phyloP scores from a whole-genome alignment of 2,797 vertebrate species.

The Parauchenoglanis ngamensis region DNA sequence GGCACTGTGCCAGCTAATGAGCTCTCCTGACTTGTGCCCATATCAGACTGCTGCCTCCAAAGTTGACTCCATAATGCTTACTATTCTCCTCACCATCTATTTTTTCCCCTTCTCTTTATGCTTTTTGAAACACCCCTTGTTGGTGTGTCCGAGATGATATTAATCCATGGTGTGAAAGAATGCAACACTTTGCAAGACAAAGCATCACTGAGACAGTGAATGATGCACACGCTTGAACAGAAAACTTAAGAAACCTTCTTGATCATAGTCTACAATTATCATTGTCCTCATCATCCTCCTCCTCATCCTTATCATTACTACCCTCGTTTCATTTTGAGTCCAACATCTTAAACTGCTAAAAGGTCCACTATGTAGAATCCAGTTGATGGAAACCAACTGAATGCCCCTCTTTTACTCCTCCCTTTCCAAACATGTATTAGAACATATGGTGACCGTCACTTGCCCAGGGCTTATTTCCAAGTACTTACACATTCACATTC shows the following conservation, averaged over 20 bases:
- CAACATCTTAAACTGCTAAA: not conserved
- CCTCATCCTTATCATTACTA: not conserved
- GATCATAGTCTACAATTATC: not conserved
- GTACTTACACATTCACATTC: too few relatives aligned
- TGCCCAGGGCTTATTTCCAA: too few relatives aligned
- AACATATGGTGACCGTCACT: too few relatives aligned
- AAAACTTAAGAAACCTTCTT: not conserved
- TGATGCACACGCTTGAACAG: not conserved
- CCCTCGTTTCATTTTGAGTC: not conserved
- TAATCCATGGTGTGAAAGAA: not conserved
- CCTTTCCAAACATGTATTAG: too few relatives aligned
- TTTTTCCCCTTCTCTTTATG: not conserved
- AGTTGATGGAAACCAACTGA: too few relatives aligned
- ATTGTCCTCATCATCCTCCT: not conserved
- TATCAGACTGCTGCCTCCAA: constrained; percentile 5
- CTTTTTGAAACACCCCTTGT: not conserved
- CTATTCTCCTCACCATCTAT: not conserved
- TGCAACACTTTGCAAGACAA: not conserved
- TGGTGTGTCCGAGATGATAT: not conserved
- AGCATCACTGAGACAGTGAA: not conserved
- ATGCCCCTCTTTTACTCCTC: too few relatives aligned
- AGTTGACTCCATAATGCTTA: not conserved
- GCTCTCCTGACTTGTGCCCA: not conserved
- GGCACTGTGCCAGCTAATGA: not conserved
- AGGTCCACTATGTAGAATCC: too few relatives aligned